Evolutionary conservation across 1,140 invertebrate species (phyloP).

Genomic region (Apis mellifera): DNA sequence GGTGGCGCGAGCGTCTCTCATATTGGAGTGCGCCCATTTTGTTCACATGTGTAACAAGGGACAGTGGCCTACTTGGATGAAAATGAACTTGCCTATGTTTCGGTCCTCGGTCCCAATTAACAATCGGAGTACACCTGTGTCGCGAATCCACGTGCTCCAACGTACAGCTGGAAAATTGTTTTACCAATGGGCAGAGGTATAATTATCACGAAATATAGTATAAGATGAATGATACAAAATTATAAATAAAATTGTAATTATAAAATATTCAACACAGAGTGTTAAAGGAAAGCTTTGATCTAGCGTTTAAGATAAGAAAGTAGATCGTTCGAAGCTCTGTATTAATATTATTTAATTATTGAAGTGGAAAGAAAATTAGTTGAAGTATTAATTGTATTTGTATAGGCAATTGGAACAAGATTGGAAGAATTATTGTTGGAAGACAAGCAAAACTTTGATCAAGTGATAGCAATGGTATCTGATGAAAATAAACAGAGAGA

Average conservation of each 20-base stretch:
- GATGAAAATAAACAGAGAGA: slow-evolving; percentile 94
- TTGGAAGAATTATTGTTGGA: slow-evolving; percentile 91
- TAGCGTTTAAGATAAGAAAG: too few relatives aligned
- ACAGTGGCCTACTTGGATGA: slow-evolving; percentile 98
- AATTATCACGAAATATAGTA: too few relatives aligned
- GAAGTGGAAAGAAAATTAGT: neutral
- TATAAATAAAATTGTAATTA: neutral
- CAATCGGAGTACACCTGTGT: slow-evolving; percentile 80
- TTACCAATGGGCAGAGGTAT: slow-evolving; percentile 97
- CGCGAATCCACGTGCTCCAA: slow-evolving; percentile 91
- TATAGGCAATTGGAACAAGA: slow-evolving; percentile 90
- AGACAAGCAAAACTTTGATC: slow-evolving; percentile 87
- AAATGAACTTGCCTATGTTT: slow-evolving; percentile 91
- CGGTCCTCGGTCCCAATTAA: slow-evolving; percentile 87
- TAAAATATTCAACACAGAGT: too few relatives aligned
- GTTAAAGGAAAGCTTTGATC: too few relatives aligned
- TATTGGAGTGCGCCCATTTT: slow-evolving; percentile 97
- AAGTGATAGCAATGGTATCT: slow-evolving; percentile 86
- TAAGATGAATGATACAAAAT: neutral
- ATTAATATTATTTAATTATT: too few relatives aligned
- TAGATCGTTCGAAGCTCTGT: too few relatives aligned
- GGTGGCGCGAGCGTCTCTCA: slow-evolving; percentile 92
- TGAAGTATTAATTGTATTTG: neutral
- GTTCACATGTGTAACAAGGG: slow-evolving; percentile 99
- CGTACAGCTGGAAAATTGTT: slow-evolving; percentile 97